Conservation (phyloP, 1,140 invertebrate species). For the Musca vetustissima region DNA sequence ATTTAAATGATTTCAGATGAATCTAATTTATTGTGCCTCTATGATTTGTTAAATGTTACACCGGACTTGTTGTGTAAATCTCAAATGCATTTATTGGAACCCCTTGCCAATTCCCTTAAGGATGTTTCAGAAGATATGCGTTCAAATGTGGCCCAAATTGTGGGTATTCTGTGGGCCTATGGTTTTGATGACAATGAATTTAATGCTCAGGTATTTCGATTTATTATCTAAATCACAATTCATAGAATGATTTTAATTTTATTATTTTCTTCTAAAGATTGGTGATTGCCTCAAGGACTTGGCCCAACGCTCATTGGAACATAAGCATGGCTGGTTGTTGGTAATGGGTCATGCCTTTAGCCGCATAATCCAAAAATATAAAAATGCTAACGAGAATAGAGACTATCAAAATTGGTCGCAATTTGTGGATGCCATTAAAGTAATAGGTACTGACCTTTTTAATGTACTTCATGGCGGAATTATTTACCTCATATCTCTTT, state of each 20-base stretch:
- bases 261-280: slow-evolving; percentile 25
- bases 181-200: slow-evolving; percentile 44
- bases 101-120: slow-evolving; percentile 45
- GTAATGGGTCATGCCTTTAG: slow-evolving; percentile 50
- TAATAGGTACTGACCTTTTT: slow-evolving; percentile 36
- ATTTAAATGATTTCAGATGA: slow-evolving; percentile 34
- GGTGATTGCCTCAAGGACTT: slow-evolving; percentile 39
- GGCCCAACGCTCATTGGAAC: slow-evolving; percentile 45
- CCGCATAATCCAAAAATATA: slow-evolving; percentile 37
- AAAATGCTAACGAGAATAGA: slow-evolving; percentile 30
- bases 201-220: slow-evolving; percentile 34
- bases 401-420: slow-evolving; percentile 38
- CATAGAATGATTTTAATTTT: background rate
- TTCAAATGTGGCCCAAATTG: slow-evolving; percentile 47
- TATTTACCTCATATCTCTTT: background rate
- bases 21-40: slow-evolving; percentile 46
- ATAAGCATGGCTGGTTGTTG: slow-evolving; percentile 51
- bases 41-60: slow-evolving; percentile 50
- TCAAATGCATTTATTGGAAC: slow-evolving; percentile 46
- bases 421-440: slow-evolving; percentile 46
- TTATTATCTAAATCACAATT: too few species aligned
- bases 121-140: slow-evolving; percentile 53
- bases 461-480: background rate
- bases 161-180: slow-evolving; percentile 48
- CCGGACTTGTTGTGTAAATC: slow-evolving; percentile 44